These are phyloP conservation scores for Gnathonemus longibarbis DNA, from an alignment of 2,113 vertebrate genomes.

Conservation along the genomic window DNA sequence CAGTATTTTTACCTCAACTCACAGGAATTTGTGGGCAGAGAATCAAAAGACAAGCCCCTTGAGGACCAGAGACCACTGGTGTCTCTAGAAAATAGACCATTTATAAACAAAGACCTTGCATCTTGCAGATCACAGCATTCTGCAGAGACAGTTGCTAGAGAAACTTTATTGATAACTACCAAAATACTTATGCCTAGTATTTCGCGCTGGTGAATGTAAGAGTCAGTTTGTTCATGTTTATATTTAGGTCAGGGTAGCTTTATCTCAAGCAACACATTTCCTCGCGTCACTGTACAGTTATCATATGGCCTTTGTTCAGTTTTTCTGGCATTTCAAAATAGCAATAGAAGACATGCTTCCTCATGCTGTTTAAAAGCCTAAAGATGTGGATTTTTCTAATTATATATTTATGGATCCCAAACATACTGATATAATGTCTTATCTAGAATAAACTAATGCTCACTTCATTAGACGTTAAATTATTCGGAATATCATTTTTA, in stretches of 20 bases:
- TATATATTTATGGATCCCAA: neutral
- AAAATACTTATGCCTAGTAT: neutral
- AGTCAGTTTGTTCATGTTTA: constrained; percentile 19
- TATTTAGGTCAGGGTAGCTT: constrained; percentile 22
- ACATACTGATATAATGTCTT: neutral
- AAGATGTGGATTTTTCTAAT: neutral
- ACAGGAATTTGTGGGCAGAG: constrained; percentile 42
- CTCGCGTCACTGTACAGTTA: constrained; percentile 34
- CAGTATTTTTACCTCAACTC: constrained; percentile 44
- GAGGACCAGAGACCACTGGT: constrained; percentile 32
- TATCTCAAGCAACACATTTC: constrained; percentile 44
- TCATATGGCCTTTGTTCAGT: constrained; percentile 31
- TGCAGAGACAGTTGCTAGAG: neutral
- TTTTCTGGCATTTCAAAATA: neutral
- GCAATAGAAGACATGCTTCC: neutral
- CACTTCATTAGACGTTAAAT: neutral
- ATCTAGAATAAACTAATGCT: neutral
- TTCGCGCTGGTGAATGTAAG: constrained; percentile 34
- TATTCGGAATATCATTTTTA: neutral
- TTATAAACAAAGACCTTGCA: constrained; percentile 29
- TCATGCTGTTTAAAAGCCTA: neutral
- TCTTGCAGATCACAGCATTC: constrained; percentile 1
- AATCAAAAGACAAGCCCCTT: constrained; percentile 36
- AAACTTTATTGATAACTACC: constrained; percentile 8
- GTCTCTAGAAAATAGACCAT: constrained; percentile 30